These are phyloP conservation scores for Phaetusa simplex DNA, from an alignment of 2,113 vertebrate species.

Conservation along the genomic window DNA sequence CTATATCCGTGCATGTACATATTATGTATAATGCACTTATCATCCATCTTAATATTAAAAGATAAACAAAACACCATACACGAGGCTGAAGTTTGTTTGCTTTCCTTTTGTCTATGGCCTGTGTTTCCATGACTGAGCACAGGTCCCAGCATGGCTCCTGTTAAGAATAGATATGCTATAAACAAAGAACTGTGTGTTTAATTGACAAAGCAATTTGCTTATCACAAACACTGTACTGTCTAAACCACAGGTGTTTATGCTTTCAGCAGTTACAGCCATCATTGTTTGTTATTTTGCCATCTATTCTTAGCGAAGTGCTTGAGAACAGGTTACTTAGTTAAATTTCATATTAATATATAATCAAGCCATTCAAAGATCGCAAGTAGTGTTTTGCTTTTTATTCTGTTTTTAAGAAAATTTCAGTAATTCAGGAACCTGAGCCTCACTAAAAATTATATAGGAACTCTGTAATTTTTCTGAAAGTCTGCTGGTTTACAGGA, in stretches of 20 bases:
- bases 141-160: neutral
- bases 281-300: neutral
- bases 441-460: neutral
- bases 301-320: neutral
- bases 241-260: neutral
- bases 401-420: neutral
- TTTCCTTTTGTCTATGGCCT: neutral
- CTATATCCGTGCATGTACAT: neutral
- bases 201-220: neutral
- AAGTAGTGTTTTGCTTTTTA: neutral
- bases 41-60: neutral
- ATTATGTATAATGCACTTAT: neutral
- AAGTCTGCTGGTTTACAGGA: neutral
- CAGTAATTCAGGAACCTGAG: neutral
- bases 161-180: neutral
- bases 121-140: neutral
- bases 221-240: neutral
- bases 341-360: neutral
- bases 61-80: neutral
- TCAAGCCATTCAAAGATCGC: neutral
- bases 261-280: neutral
- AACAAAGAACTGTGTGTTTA: neutral
- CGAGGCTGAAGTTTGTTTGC: neutral
- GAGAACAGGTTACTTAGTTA: neutral
- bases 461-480: neutral